Evolutionary conservation across 1,140 invertebrate species (phyloP), one percentile per base, ranked within the genome.

Genomic region (Hyphantria cunea): DNA sequence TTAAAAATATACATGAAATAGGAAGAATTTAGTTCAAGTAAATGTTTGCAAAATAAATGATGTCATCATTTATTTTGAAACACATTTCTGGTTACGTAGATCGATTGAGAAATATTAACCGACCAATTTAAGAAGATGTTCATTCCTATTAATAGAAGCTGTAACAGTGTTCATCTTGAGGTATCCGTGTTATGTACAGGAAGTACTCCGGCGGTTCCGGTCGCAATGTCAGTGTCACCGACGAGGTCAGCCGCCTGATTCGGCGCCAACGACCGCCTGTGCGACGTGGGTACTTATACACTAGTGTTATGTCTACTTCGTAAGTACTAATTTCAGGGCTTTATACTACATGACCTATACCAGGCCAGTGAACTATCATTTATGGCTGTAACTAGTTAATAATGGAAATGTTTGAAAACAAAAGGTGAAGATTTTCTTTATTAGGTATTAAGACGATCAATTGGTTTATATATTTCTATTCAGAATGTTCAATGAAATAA

Each of bases 191-290:
- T 44, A 58, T 41, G 48, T 68, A 55, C 68, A 84, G 80, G 82
- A 82, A 84, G 77, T 78, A 51, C 9, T 58, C 42, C 25, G 61
- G 13, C 34, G 61, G 81, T 86, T 83, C 79, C 78, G 82, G 74
- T 68, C 56, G 62, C 80, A 87, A 87, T 85, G 82, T 87, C 84
- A 84, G 73, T 83, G 82, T 59, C 83, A 66, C 15, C 39, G 37
- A 32, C 76, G 78, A 82, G 81, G 83, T 44, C 47, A 55, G 13
- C 55, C 42, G 62, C 66, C 68, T 60, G 70, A 64, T 74, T 76
- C 63, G 72, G 65, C 55, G 69, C 48, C 68, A 70, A 69, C 65
- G 64, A 72, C 61, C 71, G 62, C 49, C 64, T 32, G 54, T 17
- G 17, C 34, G 33, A 13, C 41, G 10, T 13, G n/a, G n/a, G 11